Evolutionary conservation across 2,113 vertebrate species (phyloP).

Genomic region (Ursus arctos): DNA sequence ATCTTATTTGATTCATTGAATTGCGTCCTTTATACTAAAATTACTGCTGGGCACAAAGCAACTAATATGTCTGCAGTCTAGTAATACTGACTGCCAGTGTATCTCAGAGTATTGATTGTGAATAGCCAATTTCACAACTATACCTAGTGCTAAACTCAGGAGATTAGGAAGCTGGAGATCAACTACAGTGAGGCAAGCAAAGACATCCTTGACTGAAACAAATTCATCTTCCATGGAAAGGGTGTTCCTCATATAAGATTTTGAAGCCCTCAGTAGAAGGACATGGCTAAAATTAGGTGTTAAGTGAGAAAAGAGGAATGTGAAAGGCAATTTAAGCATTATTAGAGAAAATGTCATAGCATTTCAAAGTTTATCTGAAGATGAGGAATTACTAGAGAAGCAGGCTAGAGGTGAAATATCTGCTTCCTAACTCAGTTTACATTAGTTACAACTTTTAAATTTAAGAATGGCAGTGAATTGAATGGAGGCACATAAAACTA

Average conservation of each 20-base stretch:
- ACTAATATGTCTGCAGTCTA: constrained; percentile 34
- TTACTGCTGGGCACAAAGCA: constrained; percentile 62
- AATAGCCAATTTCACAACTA: constrained; percentile 40
- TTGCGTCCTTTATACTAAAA: constrained; percentile 68
- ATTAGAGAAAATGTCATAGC: background rate
- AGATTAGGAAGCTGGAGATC: background rate
- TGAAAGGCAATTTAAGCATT: background rate
- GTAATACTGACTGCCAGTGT: background rate
- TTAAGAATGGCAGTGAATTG: background rate
- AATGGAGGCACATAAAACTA: background rate
- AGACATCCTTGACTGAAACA: background rate
- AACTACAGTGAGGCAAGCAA: background rate
- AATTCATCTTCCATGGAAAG: background rate
- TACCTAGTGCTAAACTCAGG: background rate
- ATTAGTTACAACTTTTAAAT: background rate
- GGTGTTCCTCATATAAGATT: background rate
- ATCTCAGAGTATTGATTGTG: constrained; percentile 24
- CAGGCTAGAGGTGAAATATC: background rate
- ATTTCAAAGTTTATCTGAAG: background rate
- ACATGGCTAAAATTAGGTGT: background rate
- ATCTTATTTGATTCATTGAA: constrained; percentile 74
- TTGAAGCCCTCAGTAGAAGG: background rate
- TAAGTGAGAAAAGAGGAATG: background rate
- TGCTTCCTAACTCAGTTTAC: background rate
- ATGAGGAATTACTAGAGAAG: background rate